Base-by-base conservation (phyloP, 2,113 vertebrate genomes). In the Brienomyrus longianalis region DNA sequence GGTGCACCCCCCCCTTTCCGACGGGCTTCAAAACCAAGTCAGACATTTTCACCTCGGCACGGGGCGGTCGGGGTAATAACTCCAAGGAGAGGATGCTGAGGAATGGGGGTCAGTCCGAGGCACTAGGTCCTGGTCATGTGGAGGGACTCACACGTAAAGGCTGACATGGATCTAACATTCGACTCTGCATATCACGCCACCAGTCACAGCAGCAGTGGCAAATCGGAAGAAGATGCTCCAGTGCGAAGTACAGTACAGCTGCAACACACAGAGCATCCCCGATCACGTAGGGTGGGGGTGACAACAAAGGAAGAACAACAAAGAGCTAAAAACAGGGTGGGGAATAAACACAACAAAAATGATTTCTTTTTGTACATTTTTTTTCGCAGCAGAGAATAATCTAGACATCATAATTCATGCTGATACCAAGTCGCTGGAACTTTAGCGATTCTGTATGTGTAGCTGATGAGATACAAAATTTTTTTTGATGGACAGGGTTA, bases 181-280 rank as follows among this genome's bases (percentile, higher is more conserved):
- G 92, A 89, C 89, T 90, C 90, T 93, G 92, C 95, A 93, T 94
- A 93, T 94, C 94, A 94, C 90, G 92, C 94, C 93, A 94, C 94
- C 93, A 93, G 91, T 93, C 92, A 92, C 93, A 93, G 92, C 93
- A 93, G 91, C 92, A 92, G 93, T 91, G 93, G 91, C 92, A 95
- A 95, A 95, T 94, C 94, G 94, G 94, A 95, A 95, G 94, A 93
- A 95, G 94, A 94, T 93, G 50, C 93, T 94, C 89, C 83, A 92
- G 89, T 91, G 92, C 93, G 92, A 94, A 92, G 94, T 93, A 92
- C 92, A 92, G 92, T 92, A 94, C 92, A 93, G 93, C 93, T 90
- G 92, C 91, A 91, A 94, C 93, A 91, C 92, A 90, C 91, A 91
- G 92, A 90, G 91, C 91, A 92, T 89, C 90, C 91, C 93, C 92